phyloP scores from a whole-genome alignment of 53 echinoderm and acorn worm species.

The Patiria pectinifera region DNA sequence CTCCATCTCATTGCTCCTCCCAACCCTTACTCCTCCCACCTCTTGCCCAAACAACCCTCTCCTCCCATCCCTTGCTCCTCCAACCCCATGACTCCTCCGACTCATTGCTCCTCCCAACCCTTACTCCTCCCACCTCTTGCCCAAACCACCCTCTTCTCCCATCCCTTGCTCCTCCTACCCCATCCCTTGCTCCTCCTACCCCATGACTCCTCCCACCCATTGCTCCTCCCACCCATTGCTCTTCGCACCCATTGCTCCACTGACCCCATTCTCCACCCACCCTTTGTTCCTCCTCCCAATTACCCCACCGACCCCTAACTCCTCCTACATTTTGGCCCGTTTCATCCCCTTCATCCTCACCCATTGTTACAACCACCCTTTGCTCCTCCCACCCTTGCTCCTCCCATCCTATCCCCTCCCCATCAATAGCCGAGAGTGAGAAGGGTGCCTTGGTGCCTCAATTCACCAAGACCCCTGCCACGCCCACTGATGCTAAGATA shows the following conservation, averaged over 20 bases:
- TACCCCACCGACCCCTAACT: background rate
- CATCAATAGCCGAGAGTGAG: conserved; percentile 69
- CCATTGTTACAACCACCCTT: background rate
- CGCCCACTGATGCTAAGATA: conserved; percentile 80
- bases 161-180: no score
- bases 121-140: background rate
- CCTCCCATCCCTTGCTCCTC: no score
- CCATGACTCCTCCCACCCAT: no score
- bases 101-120: no score
- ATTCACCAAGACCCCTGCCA: conserved; percentile 85
- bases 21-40: no score
- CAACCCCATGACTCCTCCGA: background rate
- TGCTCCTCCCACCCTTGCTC: background rate
- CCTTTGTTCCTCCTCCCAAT: no score
- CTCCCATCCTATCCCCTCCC: conserved; percentile 7
- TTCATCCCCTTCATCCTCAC: background rate
- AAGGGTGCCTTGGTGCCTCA: conserved; percentile 44
- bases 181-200: no score
- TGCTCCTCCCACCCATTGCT: background rate
- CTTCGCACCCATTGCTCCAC: no score
- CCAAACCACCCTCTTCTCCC: background rate
- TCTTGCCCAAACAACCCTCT: no score
- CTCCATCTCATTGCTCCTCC: no score
- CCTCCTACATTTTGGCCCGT: background rate
- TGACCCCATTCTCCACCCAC: no score